These are phyloP conservation scores for Tachysurus vachellii DNA, from an alignment of 2,113 vertebrate species.

Conservation along the genomic window DNA sequence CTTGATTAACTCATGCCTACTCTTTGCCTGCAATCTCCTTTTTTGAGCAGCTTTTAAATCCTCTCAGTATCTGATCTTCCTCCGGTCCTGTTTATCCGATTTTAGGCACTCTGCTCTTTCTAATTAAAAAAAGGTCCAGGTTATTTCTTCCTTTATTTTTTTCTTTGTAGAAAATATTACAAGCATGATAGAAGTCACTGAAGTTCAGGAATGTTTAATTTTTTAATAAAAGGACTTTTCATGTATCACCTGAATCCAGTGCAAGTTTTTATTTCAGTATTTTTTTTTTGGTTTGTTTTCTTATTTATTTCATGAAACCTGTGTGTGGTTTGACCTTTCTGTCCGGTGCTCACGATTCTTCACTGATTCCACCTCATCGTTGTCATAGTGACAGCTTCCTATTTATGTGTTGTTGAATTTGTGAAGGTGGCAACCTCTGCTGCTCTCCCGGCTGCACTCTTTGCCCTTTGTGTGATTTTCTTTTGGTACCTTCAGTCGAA, in stretches of 20 bases:
- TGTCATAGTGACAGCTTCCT: conserved; percentile 16
- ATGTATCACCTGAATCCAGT: neutral
- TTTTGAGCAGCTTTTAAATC: neutral
- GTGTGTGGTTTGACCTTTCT: neutral
- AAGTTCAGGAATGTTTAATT: neutral
- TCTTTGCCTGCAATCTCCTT: neutral
- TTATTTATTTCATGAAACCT: neutral
- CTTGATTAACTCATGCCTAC: neutral
- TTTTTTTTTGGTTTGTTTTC: neutral
- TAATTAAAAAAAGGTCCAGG: neutral
- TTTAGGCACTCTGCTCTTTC: neutral
- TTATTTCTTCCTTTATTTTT: neutral
- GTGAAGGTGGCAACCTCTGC: neutral
- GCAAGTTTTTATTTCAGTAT: neutral
- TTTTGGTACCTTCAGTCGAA: neutral
- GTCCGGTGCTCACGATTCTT: neutral
- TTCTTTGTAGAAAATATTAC: neutral
- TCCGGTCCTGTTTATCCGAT: neutral
- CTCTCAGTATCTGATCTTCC: neutral
- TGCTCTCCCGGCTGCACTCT: neutral
- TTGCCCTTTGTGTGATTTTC: neutral
- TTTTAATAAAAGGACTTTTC: neutral
- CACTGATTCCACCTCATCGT: conserved; percentile 4
- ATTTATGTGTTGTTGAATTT: conserved; percentile 12
- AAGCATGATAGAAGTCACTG: neutral